phyloP scores from a whole-genome alignment of 2,888 invertebrate species.

The Brenthis ino region DNA sequence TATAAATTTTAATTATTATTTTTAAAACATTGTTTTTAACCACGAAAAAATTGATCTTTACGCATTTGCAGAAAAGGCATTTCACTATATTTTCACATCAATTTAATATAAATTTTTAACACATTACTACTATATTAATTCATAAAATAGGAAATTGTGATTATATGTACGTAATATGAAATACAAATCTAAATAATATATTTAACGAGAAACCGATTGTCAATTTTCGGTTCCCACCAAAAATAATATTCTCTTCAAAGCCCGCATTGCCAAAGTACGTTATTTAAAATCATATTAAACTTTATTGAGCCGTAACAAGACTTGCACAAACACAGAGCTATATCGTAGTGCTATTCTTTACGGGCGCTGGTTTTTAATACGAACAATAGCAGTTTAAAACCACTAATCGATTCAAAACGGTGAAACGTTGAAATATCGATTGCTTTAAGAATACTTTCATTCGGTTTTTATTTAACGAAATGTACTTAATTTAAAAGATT shows the following conservation, averaged over 20 bases:
- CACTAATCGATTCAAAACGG: constrained; percentile 31
- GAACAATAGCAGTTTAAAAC: constrained; percentile 29
- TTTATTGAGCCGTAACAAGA: constrained; percentile 45
- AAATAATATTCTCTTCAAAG: constrained; percentile 13
- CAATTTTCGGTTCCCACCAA: constrained; percentile 9
- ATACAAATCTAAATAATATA: not conserved
- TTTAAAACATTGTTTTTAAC: no score
- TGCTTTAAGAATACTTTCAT: constrained; percentile 2
- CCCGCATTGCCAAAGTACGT: constrained; percentile 14
- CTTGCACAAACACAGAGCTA: constrained; percentile 43
- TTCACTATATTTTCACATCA: no score
- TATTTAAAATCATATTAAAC: constrained; percentile 41
- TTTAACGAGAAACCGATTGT: not conserved
- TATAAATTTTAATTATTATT: no score
- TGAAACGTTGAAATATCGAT: constrained; percentile 7
- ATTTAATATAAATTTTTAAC: no score
- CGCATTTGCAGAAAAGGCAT: no score
- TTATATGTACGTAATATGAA: no score
- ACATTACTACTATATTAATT: no score
- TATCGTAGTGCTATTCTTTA: constrained; percentile 51
- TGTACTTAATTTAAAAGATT: not conserved
- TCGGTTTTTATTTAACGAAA: not conserved
- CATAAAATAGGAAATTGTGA: no score
- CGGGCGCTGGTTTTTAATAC: constrained; percentile 41
- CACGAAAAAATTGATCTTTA: no score